A percentile compares a stretch with the other conserved stretches of the same genome.
Conservation (phyloP, 2,113 vertebrate genomes). For the Pyxicephalus adspersus region DNA sequence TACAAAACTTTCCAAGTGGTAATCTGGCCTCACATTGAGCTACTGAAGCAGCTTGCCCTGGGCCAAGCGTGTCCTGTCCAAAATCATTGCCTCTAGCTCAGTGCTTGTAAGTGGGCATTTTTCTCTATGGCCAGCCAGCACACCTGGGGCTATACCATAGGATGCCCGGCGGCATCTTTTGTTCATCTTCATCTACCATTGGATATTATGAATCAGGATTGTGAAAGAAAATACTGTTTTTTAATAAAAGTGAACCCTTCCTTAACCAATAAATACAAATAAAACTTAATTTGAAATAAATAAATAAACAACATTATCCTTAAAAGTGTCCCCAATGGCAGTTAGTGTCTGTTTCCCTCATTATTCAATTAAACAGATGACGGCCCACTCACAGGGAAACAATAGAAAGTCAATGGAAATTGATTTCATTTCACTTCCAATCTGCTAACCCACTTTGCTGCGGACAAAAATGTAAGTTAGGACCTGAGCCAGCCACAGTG, state of each 20-base stretch:
- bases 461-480: conserved; percentile 63
- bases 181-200: no score
- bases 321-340: background rate
- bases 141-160: no score
- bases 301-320: background rate
- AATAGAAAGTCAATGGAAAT: conserved; percentile 63
- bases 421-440: conserved; percentile 73
- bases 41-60: no score
- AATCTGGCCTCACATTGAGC: no score
- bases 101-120: no score
- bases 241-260: no score
- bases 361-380: conserved; percentile 63
- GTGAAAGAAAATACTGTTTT: no score
- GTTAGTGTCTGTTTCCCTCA: background rate
- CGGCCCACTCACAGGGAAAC: conserved; percentile 67
- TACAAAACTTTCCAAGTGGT: no score
- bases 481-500: conserved; percentile 53
- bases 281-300: background rate
- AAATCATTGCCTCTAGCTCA: no score
- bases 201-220: background rate
- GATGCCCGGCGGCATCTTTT: background rate
- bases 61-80: no score
- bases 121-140: no score
- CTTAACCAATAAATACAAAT: no score
- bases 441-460: conserved; percentile 68